These are phyloP conservation scores for Drosophila prosaltans DNA, from an alignment of 1,140 invertebrate species.

Conservation along the genomic window DNA sequence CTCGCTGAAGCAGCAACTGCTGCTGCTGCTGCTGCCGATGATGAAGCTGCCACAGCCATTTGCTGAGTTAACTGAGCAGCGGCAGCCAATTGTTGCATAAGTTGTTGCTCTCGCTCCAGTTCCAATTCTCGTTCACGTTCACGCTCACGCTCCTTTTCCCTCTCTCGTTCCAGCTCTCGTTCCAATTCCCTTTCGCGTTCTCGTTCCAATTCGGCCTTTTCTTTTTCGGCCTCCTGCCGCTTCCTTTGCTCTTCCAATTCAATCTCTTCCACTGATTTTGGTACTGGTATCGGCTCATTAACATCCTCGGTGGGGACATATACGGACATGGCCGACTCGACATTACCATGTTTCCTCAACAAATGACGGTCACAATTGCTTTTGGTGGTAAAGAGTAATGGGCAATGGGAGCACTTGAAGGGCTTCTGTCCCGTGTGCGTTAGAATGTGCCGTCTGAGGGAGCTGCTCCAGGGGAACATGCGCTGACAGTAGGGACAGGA, in stretches of 20 bases:
- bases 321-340: constrained; percentile 79
- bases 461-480: constrained; percentile 98
- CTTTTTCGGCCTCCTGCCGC: constrained; percentile 55
- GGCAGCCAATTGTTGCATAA: constrained; percentile 43
- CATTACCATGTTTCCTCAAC: constrained; percentile 91
- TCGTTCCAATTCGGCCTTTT: constrained; percentile 34
- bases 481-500: constrained; percentile 95
- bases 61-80: constrained; percentile 13
- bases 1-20: constrained; percentile 18
- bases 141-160: constrained; percentile 38
- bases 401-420: constrained; percentile 96
- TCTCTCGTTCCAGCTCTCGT: constrained; percentile 39
- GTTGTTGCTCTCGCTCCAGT: constrained; percentile 23
- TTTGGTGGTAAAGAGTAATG: constrained; percentile 97
- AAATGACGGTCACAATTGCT: constrained; percentile 98
- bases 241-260: constrained; percentile 74
- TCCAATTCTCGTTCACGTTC: constrained; percentile 26
- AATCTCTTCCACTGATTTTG: constrained; percentile 81
- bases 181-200: constrained; percentile 47
- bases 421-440: constrained; percentile 98
- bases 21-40: constrained; percentile 35
- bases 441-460: constrained; percentile 94
- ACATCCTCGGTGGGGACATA: constrained; percentile 83
- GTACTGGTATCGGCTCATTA: constrained; percentile 77
- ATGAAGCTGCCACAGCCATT: constrained; percentile 29